Base-by-base conservation (phyloP, 2,113 vertebrate species). In the Toxostoma redivivum region DNA sequence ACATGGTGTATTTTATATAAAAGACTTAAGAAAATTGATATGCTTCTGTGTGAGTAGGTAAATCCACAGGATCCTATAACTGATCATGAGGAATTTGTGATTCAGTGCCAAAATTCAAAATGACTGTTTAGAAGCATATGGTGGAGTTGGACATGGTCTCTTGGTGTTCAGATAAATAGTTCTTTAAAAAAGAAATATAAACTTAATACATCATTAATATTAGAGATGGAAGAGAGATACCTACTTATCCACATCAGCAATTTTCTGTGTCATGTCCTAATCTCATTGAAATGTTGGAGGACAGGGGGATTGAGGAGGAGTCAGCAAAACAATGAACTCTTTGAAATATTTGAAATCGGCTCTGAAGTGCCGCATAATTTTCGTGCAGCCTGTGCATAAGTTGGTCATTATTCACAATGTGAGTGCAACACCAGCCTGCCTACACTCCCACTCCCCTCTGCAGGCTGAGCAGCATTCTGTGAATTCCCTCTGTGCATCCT, bases 261-360 rank as follows among this genome's bases (percentile, higher is more conserved):
- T 67, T 89, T 92, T 89, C 37, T 72, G 24, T 90, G 62, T 65
- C 47, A 30, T 67, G n/a, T 82, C 47, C 45, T 76, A 21, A 37
- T 85, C n/a, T 85, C 45, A 70, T 93, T 83, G 88, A 95, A 83
- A 66, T 78, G 57, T 45, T 91, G 64, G 71, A 81, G 38, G 40
- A n/a, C n/a, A 45, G 42, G 83, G 51, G 37, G 47, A 47, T 37
- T 73, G 71, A 86, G 47, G 47, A 69, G 82, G 58, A 90, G 35
- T 70, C 58, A 61, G 48, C 45, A 66, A 50, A 88, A 95, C 88
- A 97, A 77, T 1, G 2, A 17, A 18, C 30, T 77, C 86, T 86
- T 88, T 86, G 70, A 81, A 57, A 73, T 7, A 0, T 61, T 78
- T 61, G 64, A 35, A 90, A 65, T 0, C 0, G 27, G 25, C 85